phyloP scores from a whole-genome alignment of 2,888 invertebrate genomes.

The Leptinotarsa juncta region DNA sequence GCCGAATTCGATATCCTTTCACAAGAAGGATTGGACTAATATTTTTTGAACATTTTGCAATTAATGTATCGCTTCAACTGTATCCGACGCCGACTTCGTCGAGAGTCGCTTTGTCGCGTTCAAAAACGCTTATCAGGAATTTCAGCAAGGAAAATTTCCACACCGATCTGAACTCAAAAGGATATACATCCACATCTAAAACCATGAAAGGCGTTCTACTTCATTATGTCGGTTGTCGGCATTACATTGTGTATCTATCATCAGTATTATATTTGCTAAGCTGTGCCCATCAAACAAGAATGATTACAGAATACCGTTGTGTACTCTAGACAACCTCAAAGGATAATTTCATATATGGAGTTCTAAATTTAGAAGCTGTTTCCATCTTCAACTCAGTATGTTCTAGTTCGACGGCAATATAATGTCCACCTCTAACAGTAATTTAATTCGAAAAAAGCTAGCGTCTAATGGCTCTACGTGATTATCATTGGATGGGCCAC shows the following conservation, averaged over 20 bases:
- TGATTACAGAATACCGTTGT: conserved; percentile 56
- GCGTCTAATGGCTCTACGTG: background rate
- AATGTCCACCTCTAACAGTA: conserved; percentile 46
- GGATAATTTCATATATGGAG: conserved; percentile 51
- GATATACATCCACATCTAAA: conserved; percentile 5
- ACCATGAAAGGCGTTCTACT: conserved; percentile 14
- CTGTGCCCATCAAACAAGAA: conserved; percentile 45
- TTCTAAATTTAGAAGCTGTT: conserved; percentile 50
- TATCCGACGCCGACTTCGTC: background rate
- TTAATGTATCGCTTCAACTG: too few species aligned
- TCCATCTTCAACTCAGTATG: conserved; percentile 40
- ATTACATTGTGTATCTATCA: conserved; percentile 20
- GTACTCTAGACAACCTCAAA: conserved; percentile 52
- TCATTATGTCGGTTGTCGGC: conserved; percentile 17
- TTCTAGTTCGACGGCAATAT: conserved; percentile 46
- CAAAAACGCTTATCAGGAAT: background rate
- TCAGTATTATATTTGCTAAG: conserved; percentile 31
- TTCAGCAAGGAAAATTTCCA: background rate
- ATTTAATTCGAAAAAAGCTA: conserved; percentile 30
- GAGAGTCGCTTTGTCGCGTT: background rate
- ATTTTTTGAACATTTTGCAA: too few species aligned
- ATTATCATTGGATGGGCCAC: background rate
- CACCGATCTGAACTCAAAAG: conserved; percentile 4
- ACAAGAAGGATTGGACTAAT: too few species aligned
- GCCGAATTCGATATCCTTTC: too few species aligned